A percentile compares a stretch with the other conserved stretches of the same genome.
Evolutionary conservation across 2,888 invertebrate genomes (phyloP).

Genomic region (Netelia fuscicornis): DNA sequence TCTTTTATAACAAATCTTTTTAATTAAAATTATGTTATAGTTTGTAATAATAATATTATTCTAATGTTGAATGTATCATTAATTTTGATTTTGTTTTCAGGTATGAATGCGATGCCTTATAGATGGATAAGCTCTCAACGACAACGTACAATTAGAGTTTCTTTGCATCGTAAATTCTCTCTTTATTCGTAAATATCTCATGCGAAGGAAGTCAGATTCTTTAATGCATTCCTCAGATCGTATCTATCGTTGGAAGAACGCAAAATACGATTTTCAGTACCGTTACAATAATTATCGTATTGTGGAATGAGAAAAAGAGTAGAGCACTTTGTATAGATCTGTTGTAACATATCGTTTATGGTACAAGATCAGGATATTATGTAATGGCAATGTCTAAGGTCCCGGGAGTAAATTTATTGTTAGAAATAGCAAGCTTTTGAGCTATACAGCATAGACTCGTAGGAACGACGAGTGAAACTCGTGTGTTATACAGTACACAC

Average conservation of each 20-base stretch:
- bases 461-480: neutral
- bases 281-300: slow-evolving; percentile 40
- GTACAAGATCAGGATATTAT: slow-evolving; percentile 19
- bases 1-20: no score
- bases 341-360: neutral
- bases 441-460: slow-evolving; percentile 13
- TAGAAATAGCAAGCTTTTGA: slow-evolving; percentile 41
- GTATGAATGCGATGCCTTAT: no score
- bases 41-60: no score
- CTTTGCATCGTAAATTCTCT: slow-evolving; percentile 21
- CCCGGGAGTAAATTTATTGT: slow-evolving; percentile 58
- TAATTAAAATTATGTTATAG: no score
- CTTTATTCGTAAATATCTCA: neutral
- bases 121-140: neutral
- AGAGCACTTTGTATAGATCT: neutral
- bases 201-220: slow-evolving; percentile 22
- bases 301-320: neutral
- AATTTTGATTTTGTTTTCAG: no score
- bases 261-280: slow-evolving; percentile 15
- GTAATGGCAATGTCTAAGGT: slow-evolving; percentile 36
- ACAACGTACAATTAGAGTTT: slow-evolving; percentile 12
- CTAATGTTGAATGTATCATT: no score
- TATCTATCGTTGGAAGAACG: slow-evolving; percentile 30
- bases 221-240: slow-evolving; percentile 26
- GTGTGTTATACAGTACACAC: neutral